phyloP scores from a whole-genome alignment of 2,888 invertebrate species.

The Leptinotarsa juncta region DNA sequence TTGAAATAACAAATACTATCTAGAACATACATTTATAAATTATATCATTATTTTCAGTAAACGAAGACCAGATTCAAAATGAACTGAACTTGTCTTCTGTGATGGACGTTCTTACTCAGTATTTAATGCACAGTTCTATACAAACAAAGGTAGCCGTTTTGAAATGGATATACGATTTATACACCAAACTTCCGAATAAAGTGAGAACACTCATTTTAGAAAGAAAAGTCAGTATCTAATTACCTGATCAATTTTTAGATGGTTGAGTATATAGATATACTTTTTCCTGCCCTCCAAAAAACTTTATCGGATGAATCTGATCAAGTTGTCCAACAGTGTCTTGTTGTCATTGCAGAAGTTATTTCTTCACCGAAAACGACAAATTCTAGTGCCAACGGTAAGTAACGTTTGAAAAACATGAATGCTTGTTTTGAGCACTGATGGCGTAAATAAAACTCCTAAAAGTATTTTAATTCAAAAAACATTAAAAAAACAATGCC shows the following conservation, averaged over 20 bases:
- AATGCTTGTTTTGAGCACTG: not conserved
- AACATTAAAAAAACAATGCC: no score
- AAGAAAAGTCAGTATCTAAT: not conserved
- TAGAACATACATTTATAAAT: not conserved
- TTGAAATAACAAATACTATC: no score
- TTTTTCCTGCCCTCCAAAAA: constrained; percentile 83
- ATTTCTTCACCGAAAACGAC: constrained; percentile 68
- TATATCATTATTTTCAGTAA: constrained; percentile 46
- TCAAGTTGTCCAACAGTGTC: constrained; percentile 93
- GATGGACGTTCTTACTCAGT: constrained; percentile 84
- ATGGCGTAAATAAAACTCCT: no score
- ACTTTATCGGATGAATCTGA: constrained; percentile 92
- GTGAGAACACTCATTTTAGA: constrained; percentile 65
- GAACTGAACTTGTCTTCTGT: constrained; percentile 80
- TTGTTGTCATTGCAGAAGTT: constrained; percentile 91
- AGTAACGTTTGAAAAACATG: not conserved
- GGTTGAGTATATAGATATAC: constrained; percentile 76
- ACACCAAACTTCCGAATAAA: constrained; percentile 86
- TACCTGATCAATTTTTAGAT: constrained; percentile 68
- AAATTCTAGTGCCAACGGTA: constrained; percentile 33
- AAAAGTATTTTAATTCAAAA: no score
- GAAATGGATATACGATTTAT: constrained; percentile 94
- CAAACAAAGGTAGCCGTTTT: constrained; percentile 96
- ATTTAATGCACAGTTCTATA: constrained; percentile 87
- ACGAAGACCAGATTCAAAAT: constrained; percentile 47